phyloP scores from a whole-genome alignment of 2,888 invertebrate genomes.

The Drosophila limbata region DNA sequence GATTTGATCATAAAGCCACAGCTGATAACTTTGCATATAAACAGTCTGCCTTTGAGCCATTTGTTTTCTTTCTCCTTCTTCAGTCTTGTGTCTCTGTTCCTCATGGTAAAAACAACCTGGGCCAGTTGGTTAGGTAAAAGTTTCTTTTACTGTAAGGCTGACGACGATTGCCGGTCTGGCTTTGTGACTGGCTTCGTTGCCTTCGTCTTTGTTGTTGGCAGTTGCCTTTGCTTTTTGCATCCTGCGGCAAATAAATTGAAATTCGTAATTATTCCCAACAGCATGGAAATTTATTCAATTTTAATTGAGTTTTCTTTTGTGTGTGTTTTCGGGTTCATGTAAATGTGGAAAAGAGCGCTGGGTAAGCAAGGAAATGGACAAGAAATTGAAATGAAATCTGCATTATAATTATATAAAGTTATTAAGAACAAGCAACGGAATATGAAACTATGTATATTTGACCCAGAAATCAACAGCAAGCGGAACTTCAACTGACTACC shows the following conservation, averaged over 20 bases:
- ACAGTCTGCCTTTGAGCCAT: slow-evolving; percentile 35
- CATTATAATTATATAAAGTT: slow-evolving; percentile 67
- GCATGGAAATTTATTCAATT: slow-evolving; percentile 79
- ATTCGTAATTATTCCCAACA: slow-evolving; percentile 80
- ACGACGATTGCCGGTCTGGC: slow-evolving; percentile 43
- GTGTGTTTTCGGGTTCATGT: slow-evolving; percentile 38
- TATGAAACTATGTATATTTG: slow-evolving; percentile 26
- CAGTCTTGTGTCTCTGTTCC: neutral
- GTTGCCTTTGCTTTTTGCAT: slow-evolving; percentile 61
- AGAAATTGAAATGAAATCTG: slow-evolving; percentile 73
- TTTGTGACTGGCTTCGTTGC: slow-evolving; percentile 21
- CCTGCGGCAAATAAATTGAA: slow-evolving; percentile 79
- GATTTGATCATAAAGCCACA: slow-evolving; percentile 16
- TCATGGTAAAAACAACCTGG: slow-evolving; percentile 24
- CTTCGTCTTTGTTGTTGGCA: slow-evolving; percentile 30
- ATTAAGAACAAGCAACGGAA: slow-evolving; percentile 20
- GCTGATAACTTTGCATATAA: slow-evolving; percentile 29
- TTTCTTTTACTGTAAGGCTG: slow-evolving; percentile 52
- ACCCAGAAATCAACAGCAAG: neutral
- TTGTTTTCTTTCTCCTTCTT: neutral
- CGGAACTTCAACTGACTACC: slow-evolving; percentile 6
- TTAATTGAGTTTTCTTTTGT: slow-evolving; percentile 79
- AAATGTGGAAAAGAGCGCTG: slow-evolving; percentile 28
- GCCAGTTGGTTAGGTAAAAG: slow-evolving; percentile 45
- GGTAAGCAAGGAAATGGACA: slow-evolving; percentile 31